Evolutionary conservation across 1,140 invertebrate genomes (phyloP), one percentile per base, ranked within the genome.

Genomic region (Watersipora subatra): DNA sequence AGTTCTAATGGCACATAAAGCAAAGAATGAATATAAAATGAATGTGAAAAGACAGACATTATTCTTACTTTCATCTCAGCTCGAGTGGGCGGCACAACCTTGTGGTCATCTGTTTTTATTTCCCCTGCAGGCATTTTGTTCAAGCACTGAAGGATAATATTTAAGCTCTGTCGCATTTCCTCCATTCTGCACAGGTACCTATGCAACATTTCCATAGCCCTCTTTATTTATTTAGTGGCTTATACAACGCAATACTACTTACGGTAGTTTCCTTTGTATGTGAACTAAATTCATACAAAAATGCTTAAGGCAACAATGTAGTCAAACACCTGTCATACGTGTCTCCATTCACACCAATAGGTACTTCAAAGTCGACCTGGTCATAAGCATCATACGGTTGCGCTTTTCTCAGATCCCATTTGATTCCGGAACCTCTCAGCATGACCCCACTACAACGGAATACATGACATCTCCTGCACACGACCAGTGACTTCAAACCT

Each of bases 101-200:
- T 99, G 46, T 89, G 86, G 79, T 99, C 95, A 78, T 99, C 95
- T 0, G 89, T 88, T 80, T 91, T 90, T 22, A 98, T 84, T 82
- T 97, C 93, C 1, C 95, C 95, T 15, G 85, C 68, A 1, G 96
- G 95, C 94, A 99, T 98, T 80, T 97, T 84, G 79, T 99, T 97
- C 20, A 99, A 78, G 77, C 94, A 97, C 76, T 99, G 94, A 64
- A 93, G 87, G 63, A 99, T 93, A 70, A 99, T 98, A 66, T 87
- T 84, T 29, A 98, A 74, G 0, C 91, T 95, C 79, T 99, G 92
- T 64, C 96, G 85, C 94, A 99, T 99, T 82, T 99, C 96, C 78
- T 96, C 91, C 62, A 97, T 82, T 62, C 96, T 89, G 72, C 88
- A 88, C 28, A 98, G 77, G 81, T 98, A 99, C 72, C 91, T 91